Base-by-base conservation (phyloP, 1,140 invertebrate genomes). In the Neodiprion virginianus region DNA sequence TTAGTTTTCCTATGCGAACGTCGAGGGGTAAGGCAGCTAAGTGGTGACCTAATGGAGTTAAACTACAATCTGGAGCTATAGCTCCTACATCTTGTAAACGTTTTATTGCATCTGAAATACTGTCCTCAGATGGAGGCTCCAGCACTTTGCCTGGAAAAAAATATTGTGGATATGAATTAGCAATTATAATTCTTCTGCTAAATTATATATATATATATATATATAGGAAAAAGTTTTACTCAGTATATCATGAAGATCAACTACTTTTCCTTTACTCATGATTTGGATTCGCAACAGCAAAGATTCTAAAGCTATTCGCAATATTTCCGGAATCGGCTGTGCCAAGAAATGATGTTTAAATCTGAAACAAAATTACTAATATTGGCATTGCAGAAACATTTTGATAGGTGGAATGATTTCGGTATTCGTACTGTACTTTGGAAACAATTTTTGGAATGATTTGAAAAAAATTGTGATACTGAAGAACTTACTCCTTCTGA, bases 1-100 rank as follows among this genome's bases (percentile, higher is more conserved):
- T 94, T 81, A 98, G 90, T 88, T 98, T 96, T 17, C 96, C 96
- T 73, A 97, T 94, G 79, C 95, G 86, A 1, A 96, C 97, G 81
- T 99, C 97, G 0, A 99, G 93, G 0, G 97, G 97, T 50, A 99
- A 86, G 17, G 96, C 93, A 1, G 96, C 93, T 40, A 99, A 88
- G 87, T 98, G 96, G 76, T 93, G 92, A 3, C 98, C 98, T 5
- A 99, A 88, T 48, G 97, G 92, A 0, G 97, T 99, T 53, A 99
- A 88, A 77, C 94, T 91, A 77, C 91, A 92, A 4, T 91, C 89
- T 75, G 92, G 91, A 89, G 98, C 95, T 68, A 99, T 85, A 0
- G 96, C 97, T 72, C 97, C 96, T 5, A 98, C 94, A 87, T 95
- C 92, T 88, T 96, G 91, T 0, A 98, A 84, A 49, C 94, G 92